A percentile compares a stretch with the other conserved stretches of the same genome.
Conservation (phyloP, 1,140 invertebrate species). For the Heliconius congener region DNA sequence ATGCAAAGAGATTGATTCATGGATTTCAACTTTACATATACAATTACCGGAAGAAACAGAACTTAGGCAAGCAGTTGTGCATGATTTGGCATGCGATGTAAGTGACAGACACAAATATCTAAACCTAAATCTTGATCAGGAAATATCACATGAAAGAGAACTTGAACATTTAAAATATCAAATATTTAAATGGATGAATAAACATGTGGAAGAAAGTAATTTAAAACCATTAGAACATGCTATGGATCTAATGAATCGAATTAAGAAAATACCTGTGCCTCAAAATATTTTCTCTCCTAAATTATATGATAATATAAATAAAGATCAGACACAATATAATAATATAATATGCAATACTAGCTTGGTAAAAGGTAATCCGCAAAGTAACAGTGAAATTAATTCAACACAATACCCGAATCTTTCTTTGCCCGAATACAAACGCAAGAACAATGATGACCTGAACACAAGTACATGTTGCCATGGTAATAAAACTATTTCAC, state of each 20-base stretch:
- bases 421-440: neutral
- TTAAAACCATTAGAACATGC: constrained; percentile 46
- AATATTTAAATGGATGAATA: constrained; percentile 65
- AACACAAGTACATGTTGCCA: neutral
- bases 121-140: constrained; percentile 48
- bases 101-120: constrained; percentile 60
- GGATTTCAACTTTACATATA: constrained; percentile 36
- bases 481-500: neutral
- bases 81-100: constrained; percentile 52
- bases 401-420: neutral
- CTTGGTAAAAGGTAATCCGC: neutral
- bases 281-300: neutral
- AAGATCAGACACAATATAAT: constrained; percentile 10
- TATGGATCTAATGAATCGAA: constrained; percentile 46
- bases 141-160: constrained; percentile 45
- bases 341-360: constrained; percentile 7
- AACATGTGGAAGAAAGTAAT: constrained; percentile 46
- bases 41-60: constrained; percentile 32
- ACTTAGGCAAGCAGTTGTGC: constrained; percentile 43
- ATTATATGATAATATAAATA: neutral
- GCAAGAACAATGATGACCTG: neutral
- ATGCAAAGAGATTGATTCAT: constrained; percentile 44
- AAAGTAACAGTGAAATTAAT: neutral
- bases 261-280: constrained; percentile 47
- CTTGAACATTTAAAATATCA: constrained; percentile 65